These are phyloP conservation scores for Aromia moschata DNA, from an alignment of 2,888 invertebrate genomes.

Conservation along the genomic window DNA sequence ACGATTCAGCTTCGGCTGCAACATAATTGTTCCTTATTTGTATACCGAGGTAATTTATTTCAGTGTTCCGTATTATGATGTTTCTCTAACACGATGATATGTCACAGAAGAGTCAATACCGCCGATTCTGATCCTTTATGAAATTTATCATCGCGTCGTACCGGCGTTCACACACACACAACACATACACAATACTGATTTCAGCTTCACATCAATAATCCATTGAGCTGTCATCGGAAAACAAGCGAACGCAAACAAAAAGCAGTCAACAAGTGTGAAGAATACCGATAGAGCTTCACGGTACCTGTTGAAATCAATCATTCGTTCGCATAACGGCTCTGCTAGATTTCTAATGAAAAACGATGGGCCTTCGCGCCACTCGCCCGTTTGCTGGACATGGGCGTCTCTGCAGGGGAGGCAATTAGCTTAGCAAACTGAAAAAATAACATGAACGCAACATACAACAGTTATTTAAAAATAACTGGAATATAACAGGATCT, in stretches of 20 bases:
- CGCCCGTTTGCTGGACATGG: conserved; percentile 5
- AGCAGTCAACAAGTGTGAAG: conserved; percentile 31
- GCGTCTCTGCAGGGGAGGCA: conserved; percentile 7
- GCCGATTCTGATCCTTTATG: not conserved
- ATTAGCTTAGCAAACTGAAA: too few species aligned
- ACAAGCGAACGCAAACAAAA: conserved; percentile 19
- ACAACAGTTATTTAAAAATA: too few species aligned
- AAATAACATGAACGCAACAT: too few species aligned
- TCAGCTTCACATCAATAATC: conserved; percentile 29
- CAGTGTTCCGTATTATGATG: too few species aligned
- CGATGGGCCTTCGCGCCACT: not conserved
- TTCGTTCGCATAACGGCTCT: conserved; percentile 10
- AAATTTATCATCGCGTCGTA: conserved; percentile 17
- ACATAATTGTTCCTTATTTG: too few species aligned
- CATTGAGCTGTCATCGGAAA: conserved; percentile 28
- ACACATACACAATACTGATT: conserved; percentile 20
- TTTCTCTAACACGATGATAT: too few species aligned
- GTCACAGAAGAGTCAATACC: not conserved
- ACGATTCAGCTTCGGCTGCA: too few species aligned
- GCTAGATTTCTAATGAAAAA: conserved; percentile 18
- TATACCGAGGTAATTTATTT: too few species aligned
- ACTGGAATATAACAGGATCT: too few species aligned
- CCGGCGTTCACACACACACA: conserved; percentile 22
- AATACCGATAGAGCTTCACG: conserved; percentile 18
- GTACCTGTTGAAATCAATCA: conserved; percentile 27